Base-by-base conservation (phyloP, 2,113 vertebrate genomes). In the Dendrocopos noguchii region DNA sequence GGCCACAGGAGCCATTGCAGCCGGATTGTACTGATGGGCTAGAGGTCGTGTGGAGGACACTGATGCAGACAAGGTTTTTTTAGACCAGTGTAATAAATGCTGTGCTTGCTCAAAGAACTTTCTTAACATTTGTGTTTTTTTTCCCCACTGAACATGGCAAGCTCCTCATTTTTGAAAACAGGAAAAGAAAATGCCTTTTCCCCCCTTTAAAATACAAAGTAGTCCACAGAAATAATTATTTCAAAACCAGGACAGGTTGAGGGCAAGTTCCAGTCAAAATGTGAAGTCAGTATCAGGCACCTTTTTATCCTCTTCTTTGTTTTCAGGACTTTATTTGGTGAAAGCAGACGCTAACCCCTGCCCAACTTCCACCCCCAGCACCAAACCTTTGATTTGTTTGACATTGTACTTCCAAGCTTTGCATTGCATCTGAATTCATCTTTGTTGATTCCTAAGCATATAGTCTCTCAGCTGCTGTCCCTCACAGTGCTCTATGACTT, bases 1-100 rank as follows among this genome's bases (percentile, higher is more conserved):
- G 94, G 87, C 91, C 0, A 1, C 66, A 72, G 82, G 33, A 90
- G 52, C 46, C 66, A 36, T 24, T 61, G 56, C 68, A 87, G 7
- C 15, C 0, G 0, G 68, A 28, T 71, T 33, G 47, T n/a, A 34
- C 64, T 63, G 65, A 83, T 60, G 53, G 2, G 8, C 75, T 28
- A 56, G 36, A 87, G 89, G 81, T 96, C 81, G 57, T 50, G 59
- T 50, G 59, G 84, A 93, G 84, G 87, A 73, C 68, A 61, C 22
- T 6, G n/a, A 22, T 34, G 64, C 59, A 76, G 63, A 79, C 31
- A 13, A 12, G 33, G 33, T 53, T 44, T 61, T 52, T 83, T 15
- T 17, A 29, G 14, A 46, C 15, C 8, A 36, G 31, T 4, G 2
- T 15, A 76, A 89, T 53, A 50, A 85, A 87, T 31, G 47, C 28